Evolutionary conservation across 23 tunicate species (phyloP).

Genomic region (Trididemnum nubilum): DNA sequence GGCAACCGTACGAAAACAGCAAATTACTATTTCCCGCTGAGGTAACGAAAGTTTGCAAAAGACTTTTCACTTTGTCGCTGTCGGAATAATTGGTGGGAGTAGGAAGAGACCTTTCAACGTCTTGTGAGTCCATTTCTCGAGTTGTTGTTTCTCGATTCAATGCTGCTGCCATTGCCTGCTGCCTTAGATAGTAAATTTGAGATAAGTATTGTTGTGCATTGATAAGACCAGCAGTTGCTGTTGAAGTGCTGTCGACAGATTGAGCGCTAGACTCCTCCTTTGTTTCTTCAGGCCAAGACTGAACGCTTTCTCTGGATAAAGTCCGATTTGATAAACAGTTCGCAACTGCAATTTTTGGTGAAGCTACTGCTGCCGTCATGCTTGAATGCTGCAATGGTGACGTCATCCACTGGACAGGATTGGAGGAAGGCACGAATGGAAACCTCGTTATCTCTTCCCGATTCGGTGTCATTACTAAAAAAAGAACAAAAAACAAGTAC

Average conservation of each 20-base stretch:
- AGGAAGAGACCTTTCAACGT: not conserved
- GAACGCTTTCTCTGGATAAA: not conserved
- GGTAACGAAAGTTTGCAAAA: not conserved
- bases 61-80: not conserved
- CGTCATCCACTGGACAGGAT: not conserved
- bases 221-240: not conserved
- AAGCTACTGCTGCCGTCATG: not conserved
- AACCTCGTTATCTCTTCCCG: not conserved
- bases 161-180: not conserved
- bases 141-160: not conserved
- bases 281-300: not conserved
- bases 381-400: too few relatives aligned
- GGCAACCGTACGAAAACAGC: not conserved
- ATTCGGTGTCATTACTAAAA: constrained; percentile 8
- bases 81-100: not conserved
- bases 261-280: not conserved
- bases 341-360: not conserved
- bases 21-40: not conserved
- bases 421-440: not conserved
- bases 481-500: not conserved
- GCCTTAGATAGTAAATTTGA: not conserved
- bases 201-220: not conserved
- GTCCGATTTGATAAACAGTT: not conserved
- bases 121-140: not conserved
- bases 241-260: not conserved